Evolutionary conservation across 2,113 vertebrate species (phyloP).

Genomic region (Oreocharis arfaki): DNA sequence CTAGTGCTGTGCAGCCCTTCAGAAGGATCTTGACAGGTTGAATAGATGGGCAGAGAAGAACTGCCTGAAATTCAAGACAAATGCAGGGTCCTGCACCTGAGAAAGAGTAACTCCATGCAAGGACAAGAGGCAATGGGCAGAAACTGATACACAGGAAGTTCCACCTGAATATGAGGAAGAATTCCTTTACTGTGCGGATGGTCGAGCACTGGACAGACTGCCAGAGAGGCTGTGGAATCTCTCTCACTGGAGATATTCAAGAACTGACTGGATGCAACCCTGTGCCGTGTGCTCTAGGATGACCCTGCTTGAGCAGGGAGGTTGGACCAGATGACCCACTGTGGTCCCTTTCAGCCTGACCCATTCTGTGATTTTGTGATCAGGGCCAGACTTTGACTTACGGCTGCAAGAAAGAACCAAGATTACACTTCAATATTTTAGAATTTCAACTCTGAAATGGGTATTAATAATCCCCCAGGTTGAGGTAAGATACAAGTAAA

Average conservation of each 20-base stretch:
- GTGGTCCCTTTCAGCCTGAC: background rate
- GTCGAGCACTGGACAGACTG: background rate
- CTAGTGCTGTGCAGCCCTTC: background rate
- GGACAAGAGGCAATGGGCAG: background rate
- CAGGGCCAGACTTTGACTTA: background rate
- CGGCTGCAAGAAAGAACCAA: background rate
- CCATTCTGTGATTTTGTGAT: background rate
- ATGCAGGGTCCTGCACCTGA: background rate
- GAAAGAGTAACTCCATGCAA: background rate
- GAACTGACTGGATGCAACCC: background rate
- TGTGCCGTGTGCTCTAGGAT: background rate
- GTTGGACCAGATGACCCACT: background rate
- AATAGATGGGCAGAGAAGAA: background rate
- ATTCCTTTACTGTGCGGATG: background rate
- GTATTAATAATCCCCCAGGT: background rate
- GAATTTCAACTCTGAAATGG: background rate
- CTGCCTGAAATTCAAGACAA: background rate
- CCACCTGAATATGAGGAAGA: background rate
- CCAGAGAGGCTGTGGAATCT: background rate
- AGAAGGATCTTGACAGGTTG: background rate
- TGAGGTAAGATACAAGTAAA: background rate
- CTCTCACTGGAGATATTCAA: background rate
- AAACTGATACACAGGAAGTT: background rate
- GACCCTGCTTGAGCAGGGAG: background rate
- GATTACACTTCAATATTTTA: background rate